These are phyloP conservation scores for Mallateleia sp. DNA, from an alignment of 2,888 invertebrate genomes.

Conservation along the genomic window DNA sequence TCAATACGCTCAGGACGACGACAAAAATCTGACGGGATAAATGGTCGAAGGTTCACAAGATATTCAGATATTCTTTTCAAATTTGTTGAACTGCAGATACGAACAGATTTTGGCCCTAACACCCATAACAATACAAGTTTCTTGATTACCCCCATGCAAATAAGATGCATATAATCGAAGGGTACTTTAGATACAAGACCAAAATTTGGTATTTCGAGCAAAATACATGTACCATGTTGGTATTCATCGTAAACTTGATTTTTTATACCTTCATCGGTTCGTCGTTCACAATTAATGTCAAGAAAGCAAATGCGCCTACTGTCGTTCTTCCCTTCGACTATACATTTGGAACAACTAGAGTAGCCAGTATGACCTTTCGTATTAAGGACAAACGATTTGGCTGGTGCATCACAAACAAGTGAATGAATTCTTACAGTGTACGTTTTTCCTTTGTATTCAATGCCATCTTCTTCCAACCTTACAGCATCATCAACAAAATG, in stretches of 20 bases:
- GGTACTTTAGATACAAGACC: constrained; percentile 13
- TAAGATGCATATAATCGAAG: constrained; percentile 21
- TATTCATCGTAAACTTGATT: constrained; percentile 8
- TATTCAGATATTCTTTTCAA: neutral
- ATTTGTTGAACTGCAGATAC: neutral
- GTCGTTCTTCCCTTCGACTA: neutral
- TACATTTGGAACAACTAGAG: constrained; percentile 13
- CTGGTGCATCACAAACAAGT: constrained; percentile 13
- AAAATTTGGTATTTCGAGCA: constrained; percentile 6
- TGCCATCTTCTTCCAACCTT: neutral
- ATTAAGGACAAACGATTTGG: constrained; percentile 8
- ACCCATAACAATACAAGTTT: neutral
- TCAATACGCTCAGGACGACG: neutral
- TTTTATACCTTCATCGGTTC: constrained; percentile 9
- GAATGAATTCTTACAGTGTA: neutral
- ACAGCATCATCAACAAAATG: neutral
- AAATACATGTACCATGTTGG: constrained; percentile 4
- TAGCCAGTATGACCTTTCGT: constrained; percentile 4
- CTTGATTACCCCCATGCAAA: constrained; percentile 6
- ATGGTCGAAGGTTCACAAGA: neutral
- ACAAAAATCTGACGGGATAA: neutral
- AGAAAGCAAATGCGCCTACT: neutral
- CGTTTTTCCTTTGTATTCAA: neutral
- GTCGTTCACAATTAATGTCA: neutral
- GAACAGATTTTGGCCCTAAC: neutral